Percentiles rank a stretch among this genome's conserved stretches.
These are phyloP conservation scores for Dromiciops gliroides DNA, from an alignment of 2,113 vertebrate genomes.

Conservation along the genomic window DNA sequence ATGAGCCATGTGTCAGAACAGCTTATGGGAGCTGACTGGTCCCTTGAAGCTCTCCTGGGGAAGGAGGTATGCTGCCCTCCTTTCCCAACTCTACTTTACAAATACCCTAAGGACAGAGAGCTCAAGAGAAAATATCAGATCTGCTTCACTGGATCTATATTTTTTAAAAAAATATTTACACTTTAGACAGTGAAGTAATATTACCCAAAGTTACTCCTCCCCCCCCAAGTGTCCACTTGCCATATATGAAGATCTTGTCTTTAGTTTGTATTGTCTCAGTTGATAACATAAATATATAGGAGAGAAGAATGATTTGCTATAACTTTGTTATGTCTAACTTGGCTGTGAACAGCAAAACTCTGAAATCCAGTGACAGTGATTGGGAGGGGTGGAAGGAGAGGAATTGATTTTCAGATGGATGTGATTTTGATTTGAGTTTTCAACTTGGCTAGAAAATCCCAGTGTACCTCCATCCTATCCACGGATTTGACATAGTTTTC, in stretches of 20 bases:
- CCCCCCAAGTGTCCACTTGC: slow-evolving; percentile 48
- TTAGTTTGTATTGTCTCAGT: slow-evolving; percentile 52
- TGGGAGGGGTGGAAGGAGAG: background rate
- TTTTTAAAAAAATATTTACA: slow-evolving; percentile 70
- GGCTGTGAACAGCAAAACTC: background rate
- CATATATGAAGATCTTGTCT: slow-evolving; percentile 40
- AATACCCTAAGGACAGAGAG: slow-evolving; percentile 65
- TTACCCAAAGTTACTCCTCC: slow-evolving; percentile 44
- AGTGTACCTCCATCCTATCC: slow-evolving; percentile 5
- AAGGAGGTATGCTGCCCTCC: slow-evolving; percentile 69
- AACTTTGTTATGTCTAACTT: slow-evolving; percentile 46
- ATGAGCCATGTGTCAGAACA: slow-evolving; percentile 87
- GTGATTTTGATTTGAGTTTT: slow-evolving; percentile 42
- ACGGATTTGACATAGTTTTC: slow-evolving; percentile 13
- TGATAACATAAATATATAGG: slow-evolving; percentile 41
- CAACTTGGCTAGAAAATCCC: slow-evolving; percentile 4
- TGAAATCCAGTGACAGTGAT: background rate
- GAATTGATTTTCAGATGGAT: slow-evolving; percentile 17
- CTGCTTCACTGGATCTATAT: slow-evolving; percentile 61
- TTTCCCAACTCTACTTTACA: slow-evolving; percentile 68
- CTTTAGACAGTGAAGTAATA: slow-evolving; percentile 64
- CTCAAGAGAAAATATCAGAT: slow-evolving; percentile 64
- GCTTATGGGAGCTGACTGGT: slow-evolving; percentile 87
- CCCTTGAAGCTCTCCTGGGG: slow-evolving; percentile 52
- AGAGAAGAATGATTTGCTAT: slow-evolving; percentile 26